phyloP scores from a whole-genome alignment of 2,113 vertebrate genomes.

The Daboia siamensis region DNA sequence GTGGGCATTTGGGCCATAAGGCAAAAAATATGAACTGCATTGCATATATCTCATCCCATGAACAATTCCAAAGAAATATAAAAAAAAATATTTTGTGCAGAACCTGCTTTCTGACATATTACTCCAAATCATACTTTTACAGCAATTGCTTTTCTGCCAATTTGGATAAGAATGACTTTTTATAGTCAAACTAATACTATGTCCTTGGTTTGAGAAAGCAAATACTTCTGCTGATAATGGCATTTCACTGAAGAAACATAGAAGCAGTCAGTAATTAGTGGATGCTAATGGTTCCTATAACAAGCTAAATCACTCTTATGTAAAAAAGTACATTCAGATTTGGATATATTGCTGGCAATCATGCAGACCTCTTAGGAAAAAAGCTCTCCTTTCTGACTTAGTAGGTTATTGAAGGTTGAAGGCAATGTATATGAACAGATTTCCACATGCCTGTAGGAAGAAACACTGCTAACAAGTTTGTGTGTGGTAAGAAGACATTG shows the following conservation, averaged over 20 bases:
- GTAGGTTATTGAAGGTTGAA: not conserved
- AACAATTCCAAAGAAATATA: slow-evolving; percentile 38
- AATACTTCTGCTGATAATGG: not conserved
- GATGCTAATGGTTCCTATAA: not conserved
- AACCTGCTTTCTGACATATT: slow-evolving; percentile 22
- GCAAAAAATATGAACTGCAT: slow-evolving; percentile 34
- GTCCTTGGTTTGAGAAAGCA: slow-evolving; percentile 15
- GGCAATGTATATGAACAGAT: not conserved
- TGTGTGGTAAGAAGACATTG: not conserved
- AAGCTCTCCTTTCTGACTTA: not conserved
- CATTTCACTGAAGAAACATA: slow-evolving; percentile 18
- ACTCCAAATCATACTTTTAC: slow-evolving; percentile 30
- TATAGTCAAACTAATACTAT: slow-evolving; percentile 19
- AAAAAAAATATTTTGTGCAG: slow-evolving; percentile 37
- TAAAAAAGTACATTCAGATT: not conserved
- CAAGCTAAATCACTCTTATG: not conserved
- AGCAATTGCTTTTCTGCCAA: slow-evolving; percentile 28
- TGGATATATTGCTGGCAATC: not conserved
- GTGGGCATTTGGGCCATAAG: slow-evolving; percentile 21
- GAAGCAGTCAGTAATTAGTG: not conserved
- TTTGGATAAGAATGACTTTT: slow-evolving; percentile 16
- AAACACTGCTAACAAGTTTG: not conserved
- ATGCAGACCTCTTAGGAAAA: not conserved
- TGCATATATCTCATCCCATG: slow-evolving; percentile 33
- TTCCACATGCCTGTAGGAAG: not conserved